These are phyloP conservation scores for Salvelinus fontinalis DNA, from an alignment of 2,113 vertebrate genomes.

Conservation along the genomic window DNA sequence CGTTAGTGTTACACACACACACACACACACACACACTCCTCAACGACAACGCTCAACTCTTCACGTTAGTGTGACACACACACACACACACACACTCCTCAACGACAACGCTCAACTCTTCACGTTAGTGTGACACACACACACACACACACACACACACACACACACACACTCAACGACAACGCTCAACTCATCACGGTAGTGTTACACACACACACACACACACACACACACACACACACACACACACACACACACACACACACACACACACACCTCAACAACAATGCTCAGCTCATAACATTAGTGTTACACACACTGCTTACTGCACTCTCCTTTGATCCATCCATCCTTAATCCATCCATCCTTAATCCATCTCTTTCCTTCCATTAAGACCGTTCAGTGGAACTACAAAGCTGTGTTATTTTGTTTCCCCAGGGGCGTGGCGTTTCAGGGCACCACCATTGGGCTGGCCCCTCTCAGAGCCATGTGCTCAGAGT, in stretches of 20 bases:
- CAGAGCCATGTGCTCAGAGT: slow-evolving; percentile 94
- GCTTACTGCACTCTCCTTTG: too few relatives aligned
- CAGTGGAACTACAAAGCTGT: slow-evolving; percentile 36
- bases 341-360: too few relatives aligned
- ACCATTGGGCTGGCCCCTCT: slow-evolving; percentile 94
- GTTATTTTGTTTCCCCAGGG: slow-evolving; percentile 73
- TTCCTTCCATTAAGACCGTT: not conserved
- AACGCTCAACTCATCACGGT: too few relatives aligned
- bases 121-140: too few relatives aligned
- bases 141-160: too few relatives aligned
- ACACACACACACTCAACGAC: not conserved
- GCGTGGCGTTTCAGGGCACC: slow-evolving; percentile 86
- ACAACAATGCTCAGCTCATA: slow-evolving; percentile 94
- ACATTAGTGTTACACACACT: slow-evolving; percentile 76
- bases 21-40: not conserved
- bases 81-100: not conserved
- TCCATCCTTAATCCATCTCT: not conserved
- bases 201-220: too few relatives aligned
- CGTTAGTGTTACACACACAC: slow-evolving; percentile 71
- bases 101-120: too few relatives aligned
- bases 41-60: too few relatives aligned
- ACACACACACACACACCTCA: slow-evolving; percentile 66
- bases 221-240: not conserved
- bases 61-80: too few relatives aligned
- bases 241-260: not conserved